Evolutionary conservation across 2,113 vertebrate genomes (phyloP).

Genomic region (Esox niger): DNA sequence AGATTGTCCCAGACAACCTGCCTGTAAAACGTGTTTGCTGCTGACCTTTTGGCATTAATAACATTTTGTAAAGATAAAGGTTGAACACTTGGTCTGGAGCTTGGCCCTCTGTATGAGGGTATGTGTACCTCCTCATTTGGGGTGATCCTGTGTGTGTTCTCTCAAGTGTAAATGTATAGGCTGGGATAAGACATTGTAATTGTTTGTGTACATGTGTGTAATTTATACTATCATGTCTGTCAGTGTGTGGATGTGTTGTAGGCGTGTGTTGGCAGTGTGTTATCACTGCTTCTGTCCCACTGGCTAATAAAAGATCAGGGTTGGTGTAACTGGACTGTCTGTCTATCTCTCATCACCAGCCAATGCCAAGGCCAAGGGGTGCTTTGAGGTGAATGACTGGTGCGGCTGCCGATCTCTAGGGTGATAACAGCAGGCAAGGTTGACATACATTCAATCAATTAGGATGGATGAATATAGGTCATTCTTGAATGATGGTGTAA

Average conservation of each 20-base stretch:
- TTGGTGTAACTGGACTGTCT: slow-evolving; percentile 35
- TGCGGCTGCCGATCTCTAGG: slow-evolving; percentile 1
- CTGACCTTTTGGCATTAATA: slow-evolving; percentile 71
- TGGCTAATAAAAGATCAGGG: slow-evolving; percentile 49
- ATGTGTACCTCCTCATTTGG: slow-evolving; percentile 17
- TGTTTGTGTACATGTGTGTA: slow-evolving; percentile 4
- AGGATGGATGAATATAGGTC: too few relatives aligned
- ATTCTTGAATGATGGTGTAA: too few relatives aligned
- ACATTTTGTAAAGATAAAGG: slow-evolving; percentile 64
- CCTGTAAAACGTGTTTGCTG: slow-evolving; percentile 38
- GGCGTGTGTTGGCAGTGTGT: slow-evolving; percentile 32
- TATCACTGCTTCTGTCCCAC: slow-evolving; percentile 38
- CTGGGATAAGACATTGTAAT: slow-evolving; percentile 2
- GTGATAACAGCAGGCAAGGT: slow-evolving; percentile 4
- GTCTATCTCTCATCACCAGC: slow-evolving; percentile 60
- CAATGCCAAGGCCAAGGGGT: slow-evolving; percentile 51
- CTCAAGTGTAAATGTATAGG: slow-evolving; percentile 7
- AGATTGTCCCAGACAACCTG: slow-evolving; percentile 19
- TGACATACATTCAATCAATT: slow-evolving; percentile 12
- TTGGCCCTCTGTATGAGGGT: slow-evolving; percentile 45
- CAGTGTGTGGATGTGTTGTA: slow-evolving; percentile 33
- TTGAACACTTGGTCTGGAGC: slow-evolving; percentile 42
- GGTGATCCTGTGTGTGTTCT: slow-evolving; percentile 27
- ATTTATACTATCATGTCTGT: too few relatives aligned
- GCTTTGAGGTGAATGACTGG: slow-evolving; percentile 40